Percentiles rank a stretch among this genome's conserved stretches.
These are phyloP conservation scores for Eupithecia dodoneata DNA, from an alignment of 2,888 invertebrate species.

Conservation along the genomic window DNA sequence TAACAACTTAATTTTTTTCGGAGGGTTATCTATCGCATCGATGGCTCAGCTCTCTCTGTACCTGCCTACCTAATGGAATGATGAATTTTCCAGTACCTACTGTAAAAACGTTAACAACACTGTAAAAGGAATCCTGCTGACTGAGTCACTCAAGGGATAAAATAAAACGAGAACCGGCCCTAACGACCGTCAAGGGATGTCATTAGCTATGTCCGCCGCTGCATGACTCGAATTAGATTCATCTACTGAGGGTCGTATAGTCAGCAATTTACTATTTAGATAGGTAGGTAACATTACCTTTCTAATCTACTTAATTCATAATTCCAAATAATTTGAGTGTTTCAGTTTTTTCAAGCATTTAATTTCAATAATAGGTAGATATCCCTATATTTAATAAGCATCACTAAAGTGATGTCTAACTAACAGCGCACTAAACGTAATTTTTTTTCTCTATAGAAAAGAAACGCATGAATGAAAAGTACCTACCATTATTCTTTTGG, in stretches of 20 bases:
- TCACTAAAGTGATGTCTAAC: too few species aligned
- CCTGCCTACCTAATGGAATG: not conserved
- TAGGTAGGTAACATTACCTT: not conserved
- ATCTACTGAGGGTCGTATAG: slow-evolving; percentile 35
- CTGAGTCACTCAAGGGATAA: slow-evolving; percentile 73
- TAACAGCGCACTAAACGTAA: too few species aligned
- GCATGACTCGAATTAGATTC: slow-evolving; percentile 69
- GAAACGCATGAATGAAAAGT: slow-evolving; percentile 1
- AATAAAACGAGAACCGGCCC: slow-evolving; percentile 69
- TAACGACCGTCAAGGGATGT: slow-evolving; percentile 76
- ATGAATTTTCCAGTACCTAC: not conserved
- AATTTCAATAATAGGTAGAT: too few species aligned
- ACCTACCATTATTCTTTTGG: slow-evolving; percentile 1
- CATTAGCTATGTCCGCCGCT: slow-evolving; percentile 74
- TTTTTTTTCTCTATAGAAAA: too few species aligned
- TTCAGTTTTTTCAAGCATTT: too few species aligned
- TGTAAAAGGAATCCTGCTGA: slow-evolving; percentile 65
- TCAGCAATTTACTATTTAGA: not conserved
- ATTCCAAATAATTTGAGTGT: too few species aligned
- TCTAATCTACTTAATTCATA: too few species aligned
- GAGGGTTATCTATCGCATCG: not conserved
- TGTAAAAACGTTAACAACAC: slow-evolving; percentile 51
- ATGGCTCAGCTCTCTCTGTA: not conserved
- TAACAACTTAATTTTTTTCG: not conserved
- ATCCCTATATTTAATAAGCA: too few species aligned